These are phyloP conservation scores for Glaucomys volans DNA, from an alignment of 2,113 vertebrate genomes.

Conservation along the genomic window DNA sequence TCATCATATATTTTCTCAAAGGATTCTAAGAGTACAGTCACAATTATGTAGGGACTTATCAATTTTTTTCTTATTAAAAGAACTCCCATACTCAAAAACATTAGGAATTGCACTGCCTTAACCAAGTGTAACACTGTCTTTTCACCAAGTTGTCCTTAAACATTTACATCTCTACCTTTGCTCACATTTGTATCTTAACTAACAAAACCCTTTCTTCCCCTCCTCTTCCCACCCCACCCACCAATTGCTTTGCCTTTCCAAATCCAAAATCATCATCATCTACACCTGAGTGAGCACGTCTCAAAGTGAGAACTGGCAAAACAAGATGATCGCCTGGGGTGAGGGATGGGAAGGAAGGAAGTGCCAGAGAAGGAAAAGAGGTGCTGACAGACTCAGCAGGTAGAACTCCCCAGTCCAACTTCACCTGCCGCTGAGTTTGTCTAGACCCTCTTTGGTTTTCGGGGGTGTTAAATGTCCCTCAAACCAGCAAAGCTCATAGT, in stretches of 20 bases:
- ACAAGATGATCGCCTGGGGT: background rate
- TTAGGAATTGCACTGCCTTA: background rate
- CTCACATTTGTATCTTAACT: background rate
- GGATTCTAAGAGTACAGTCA: background rate
- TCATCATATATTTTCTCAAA: background rate
- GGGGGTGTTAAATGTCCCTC: background rate
- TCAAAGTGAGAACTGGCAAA: background rate
- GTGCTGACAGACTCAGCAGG: background rate
- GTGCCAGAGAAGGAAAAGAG: background rate
- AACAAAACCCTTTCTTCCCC: background rate
- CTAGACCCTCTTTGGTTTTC: background rate
- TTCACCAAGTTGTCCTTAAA: background rate
- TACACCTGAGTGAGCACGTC: background rate
- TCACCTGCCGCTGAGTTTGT: background rate
- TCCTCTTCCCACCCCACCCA: background rate
- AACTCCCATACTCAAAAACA: background rate
- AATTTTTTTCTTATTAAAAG: background rate
- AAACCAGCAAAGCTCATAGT: background rate
- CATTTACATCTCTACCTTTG: background rate
- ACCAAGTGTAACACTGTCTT: background rate
- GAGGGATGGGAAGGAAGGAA: background rate
- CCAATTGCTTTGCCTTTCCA: constrained; percentile 3
- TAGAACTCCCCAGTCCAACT: background rate
- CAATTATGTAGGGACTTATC: background rate
- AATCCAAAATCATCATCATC: background rate